Evolutionary conservation across 2,888 invertebrate genomes (phyloP), one percentile per base, ranked within the genome.

Genomic region (Stratiomys singularior): DNA sequence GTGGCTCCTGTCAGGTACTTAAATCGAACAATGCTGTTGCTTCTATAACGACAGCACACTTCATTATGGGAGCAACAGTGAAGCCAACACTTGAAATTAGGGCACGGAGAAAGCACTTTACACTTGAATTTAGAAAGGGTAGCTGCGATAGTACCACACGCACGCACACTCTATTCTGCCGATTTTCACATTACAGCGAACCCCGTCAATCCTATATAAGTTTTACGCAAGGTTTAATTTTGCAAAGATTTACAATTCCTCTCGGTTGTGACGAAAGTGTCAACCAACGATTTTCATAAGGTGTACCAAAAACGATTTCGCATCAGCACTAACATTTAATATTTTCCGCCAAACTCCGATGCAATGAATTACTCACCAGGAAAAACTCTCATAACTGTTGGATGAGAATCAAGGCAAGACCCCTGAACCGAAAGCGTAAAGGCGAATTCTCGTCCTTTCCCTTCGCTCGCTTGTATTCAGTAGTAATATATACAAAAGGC

Each of bases 181-280:
- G 11, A 13, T 60, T 60, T 60, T 25, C 60, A 25, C 60, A 18
- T 15, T 23, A 52, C 52, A 5, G 23, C 60, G 23, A 67, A 44
- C 44, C 15, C 44, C 18, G 21, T 21, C 18, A 67, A 21, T 44
- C 46, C 44, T 44, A 44, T 67, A 67, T 15, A 21, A 30, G 9
- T 67, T 67, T 67, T 67, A 67, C 67, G 67, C 44, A 67, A 67
- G 67, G 44, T 7, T 60, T 23, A 60, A 23, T 60, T 60, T 25
- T 7, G 23, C 60, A 11, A 60, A 60, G n/a, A 23, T 21, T 60
- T 18, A 18, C 60, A 52, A 52, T 52, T 13, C 52, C 52, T 25
- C 23, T 60, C 13, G 0, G 21, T 23, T 9, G 9, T n/a, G 7
- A 25, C 3, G 23, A 23, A 13, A 60, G 9, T 60, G 21, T 15